phyloP scores from a whole-genome alignment of 2,797 vertebrate genomes.

The Momotus momota region DNA sequence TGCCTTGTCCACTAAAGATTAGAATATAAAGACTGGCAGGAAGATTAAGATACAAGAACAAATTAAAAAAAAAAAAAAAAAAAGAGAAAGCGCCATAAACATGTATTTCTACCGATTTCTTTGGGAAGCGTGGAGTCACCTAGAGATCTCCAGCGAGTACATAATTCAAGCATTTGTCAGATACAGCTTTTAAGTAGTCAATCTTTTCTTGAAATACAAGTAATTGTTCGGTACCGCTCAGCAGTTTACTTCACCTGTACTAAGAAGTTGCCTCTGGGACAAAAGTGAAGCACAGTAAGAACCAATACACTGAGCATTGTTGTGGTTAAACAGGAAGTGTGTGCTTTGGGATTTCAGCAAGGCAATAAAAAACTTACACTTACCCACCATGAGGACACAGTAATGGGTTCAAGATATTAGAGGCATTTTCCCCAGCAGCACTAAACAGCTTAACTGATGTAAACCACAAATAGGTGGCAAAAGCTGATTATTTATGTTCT shows the following conservation, averaged over 20 bases:
- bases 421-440: background rate
- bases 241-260: background rate
- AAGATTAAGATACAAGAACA: background rate
- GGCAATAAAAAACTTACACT: background rate
- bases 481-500: background rate
- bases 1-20: background rate
- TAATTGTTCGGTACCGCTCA: background rate
- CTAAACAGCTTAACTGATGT: background rate
- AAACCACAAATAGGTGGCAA: background rate
- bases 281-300: background rate
- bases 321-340: background rate
- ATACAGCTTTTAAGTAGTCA: rapidly evolving
- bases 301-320: background rate
- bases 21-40: background rate
- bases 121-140: background rate
- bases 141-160: background rate
- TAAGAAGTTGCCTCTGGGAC: background rate
- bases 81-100: too few species aligned
- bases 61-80: background rate
- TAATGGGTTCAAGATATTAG: background rate
- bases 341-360: background rate
- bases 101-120: background rate
- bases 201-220: background rate
- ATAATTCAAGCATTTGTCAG: background rate
- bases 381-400: rapidly evolving